Base-by-base conservation (phyloP, 2,888 invertebrate species). In the Dynastes grantii region DNA sequence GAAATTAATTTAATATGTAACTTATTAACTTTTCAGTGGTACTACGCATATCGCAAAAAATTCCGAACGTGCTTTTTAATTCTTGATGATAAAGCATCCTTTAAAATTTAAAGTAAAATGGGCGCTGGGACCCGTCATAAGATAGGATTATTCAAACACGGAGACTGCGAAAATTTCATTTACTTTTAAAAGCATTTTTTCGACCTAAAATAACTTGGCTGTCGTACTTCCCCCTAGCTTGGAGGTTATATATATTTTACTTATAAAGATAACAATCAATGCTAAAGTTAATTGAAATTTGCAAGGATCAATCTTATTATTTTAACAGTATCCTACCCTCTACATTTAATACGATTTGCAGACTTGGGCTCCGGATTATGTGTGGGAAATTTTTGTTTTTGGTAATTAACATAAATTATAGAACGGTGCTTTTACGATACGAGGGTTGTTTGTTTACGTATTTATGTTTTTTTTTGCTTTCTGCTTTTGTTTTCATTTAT, bases 261-360 rank as follows among this genome's bases (percentile, higher is more conserved):
- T 73, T 73, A 73, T 73, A 73, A 45, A 73, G 73, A 73, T 73
- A 73, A 61, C 73, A 73, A 73, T 73, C 73, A 53, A 73, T 73
- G 73, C 40, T 61, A 73, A 73, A 73, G 73, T 73, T 73, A 73
- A 73, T 73, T 73, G 73, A 73, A 73, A 73, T 73, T 73, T 73
- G 73, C 73, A 73, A 16, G 73, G 73, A 73, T 73, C 73, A 73
- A 73, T 73, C 73, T 73, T 73, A 73, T 73, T 73, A 73, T 73
- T 73, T 61, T 73, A 73, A 73, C 73, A 61, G 61, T 22, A 16
- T 45, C 61, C 58, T 1, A 29, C 22, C 16, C 58, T 22, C 32
- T 61, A 61, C 61, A 61, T 16, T 16, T 73, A 73, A 73, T 73
- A 37, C 32, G 73, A 73, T 73, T 73, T 73, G 58, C 58, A 61